phyloP scores from a whole-genome alignment of 2,888 invertebrate genomes.

The Acrobasis suavella region DNA sequence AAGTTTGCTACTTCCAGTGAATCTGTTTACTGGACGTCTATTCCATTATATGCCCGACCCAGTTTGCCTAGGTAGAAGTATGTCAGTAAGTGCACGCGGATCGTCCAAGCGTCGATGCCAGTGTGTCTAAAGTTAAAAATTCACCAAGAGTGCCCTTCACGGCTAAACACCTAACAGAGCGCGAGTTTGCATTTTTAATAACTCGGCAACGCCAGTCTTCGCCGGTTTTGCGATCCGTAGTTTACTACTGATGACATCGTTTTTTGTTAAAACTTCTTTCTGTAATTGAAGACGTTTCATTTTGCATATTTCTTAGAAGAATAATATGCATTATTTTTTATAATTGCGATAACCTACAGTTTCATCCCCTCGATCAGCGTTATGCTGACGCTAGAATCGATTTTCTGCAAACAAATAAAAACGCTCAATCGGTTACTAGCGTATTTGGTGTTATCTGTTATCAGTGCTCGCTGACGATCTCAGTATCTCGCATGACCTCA shows the following conservation, averaged over 20 bases:
- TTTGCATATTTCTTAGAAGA: constrained; percentile 30
- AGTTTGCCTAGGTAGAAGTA: constrained; percentile 19
- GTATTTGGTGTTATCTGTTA: constrained; percentile 64
- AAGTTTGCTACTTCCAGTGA: background rate
- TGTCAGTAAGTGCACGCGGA: constrained; percentile 12
- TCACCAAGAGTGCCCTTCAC: constrained; percentile 39
- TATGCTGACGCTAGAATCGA: background rate
- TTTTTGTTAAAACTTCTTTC: constrained; percentile 32
- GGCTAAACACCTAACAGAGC: constrained; percentile 45
- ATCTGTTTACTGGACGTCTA: background rate
- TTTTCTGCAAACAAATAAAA: background rate
- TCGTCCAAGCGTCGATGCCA: constrained; percentile 24
- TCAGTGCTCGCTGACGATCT: constrained; percentile 70
- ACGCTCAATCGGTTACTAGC: background rate
- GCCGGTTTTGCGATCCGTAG: constrained; percentile 46
- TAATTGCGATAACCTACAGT: background rate
- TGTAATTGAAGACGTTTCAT: constrained; percentile 6
- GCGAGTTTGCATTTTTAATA: constrained; percentile 51
- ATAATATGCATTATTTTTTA: constrained; percentile 25
- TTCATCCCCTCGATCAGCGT: constrained; percentile 3
- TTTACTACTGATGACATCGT: constrained; percentile 47
- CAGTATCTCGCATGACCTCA: constrained; percentile 66
- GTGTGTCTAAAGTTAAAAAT: constrained; percentile 43
- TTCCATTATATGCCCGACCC: constrained; percentile 2
- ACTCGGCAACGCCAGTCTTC: constrained; percentile 42